These are phyloP conservation scores for Popillia japonica DNA, from an alignment of 1,140 invertebrate species.

Conservation along the genomic window DNA sequence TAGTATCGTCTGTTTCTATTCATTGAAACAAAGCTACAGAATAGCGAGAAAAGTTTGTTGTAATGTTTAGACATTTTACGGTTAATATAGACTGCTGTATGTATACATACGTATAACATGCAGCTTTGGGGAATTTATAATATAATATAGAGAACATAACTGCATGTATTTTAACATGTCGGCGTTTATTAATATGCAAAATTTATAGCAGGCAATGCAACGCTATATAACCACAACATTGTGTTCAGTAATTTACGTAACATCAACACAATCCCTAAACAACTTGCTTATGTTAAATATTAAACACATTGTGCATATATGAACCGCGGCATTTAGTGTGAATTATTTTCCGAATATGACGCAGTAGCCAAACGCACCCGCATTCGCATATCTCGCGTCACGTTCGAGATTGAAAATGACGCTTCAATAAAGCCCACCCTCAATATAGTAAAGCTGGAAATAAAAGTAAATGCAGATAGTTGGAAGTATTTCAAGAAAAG, in stretches of 20 bases:
- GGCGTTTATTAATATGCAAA: background rate
- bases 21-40: no score
- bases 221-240: background rate
- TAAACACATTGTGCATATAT: background rate
- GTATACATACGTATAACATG: background rate
- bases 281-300: constrained; percentile 6
- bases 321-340: background rate
- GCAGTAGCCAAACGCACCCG: background rate
- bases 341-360: background rate
- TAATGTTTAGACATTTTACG: no score
- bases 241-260: constrained; percentile 12
- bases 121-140: background rate
- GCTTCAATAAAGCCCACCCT: background rate
- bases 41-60: no score
- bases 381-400: background rate
- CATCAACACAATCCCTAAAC: constrained; percentile 5
- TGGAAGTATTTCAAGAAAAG: background rate
- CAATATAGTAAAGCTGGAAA: background rate
- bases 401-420: background rate
- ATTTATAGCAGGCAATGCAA: background rate
- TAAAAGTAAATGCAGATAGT: constrained; percentile 8
- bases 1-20: no score
- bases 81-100: no score
- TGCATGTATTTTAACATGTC: background rate
- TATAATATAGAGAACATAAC: background rate